Evolutionary conservation across 1,140 invertebrate genomes (phyloP), one percentile per base, ranked within the genome.

Genomic region (Campoletis sonorensis): DNA sequence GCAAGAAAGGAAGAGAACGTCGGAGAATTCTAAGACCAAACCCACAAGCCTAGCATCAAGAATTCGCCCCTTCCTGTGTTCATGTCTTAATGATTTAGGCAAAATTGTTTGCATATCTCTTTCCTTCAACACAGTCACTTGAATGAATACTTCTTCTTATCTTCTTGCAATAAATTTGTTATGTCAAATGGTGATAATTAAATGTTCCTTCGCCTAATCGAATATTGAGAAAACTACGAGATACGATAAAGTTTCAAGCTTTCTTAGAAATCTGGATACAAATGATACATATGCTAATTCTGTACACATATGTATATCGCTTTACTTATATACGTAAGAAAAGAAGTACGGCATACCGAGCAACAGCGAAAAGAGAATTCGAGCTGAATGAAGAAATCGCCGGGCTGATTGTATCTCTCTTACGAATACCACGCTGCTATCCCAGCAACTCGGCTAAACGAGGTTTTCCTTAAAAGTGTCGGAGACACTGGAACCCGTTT

Each of bases 81-180:
- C n/a, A 68, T 79, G 68, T 84, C 83, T 85, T 85, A 85, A 84
- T n/a, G 82, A 86, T 81, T 84, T 84, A 21, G 82, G 81, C 81
- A 85, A 45, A 87, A 87, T 86, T 82, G 70, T 80, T 45, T 73
- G 70, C 79, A 13, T 76, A 79, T 79, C 82, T 51, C 70, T 21
- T 73, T 49, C 40, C 10, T 26, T 10, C 13, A 1, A n/a, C 27
- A 51, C 13, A n/a, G 30, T 26, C 21, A n/a, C 13, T 16, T n/a
- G n/a, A n/a, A n/a, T n/a, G n/a, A n/a, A n/a, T n/a, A n/a, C n/a
- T n/a, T n/a, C n/a, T n/a, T n/a, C n/a, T n/a, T n/a, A n/a, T n/a
- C n/a, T n/a, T n/a, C n/a, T n/a, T n/a, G n/a, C n/a, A n/a, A n/a
- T n/a, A n/a, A n/a, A n/a, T n/a, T n/a, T n/a, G n/a, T n/a, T n/a